Evolutionary conservation across 2,888 invertebrate species (phyloP), one percentile per base, ranked within the genome.

Genomic region (Callyntrura sp.): DNA sequence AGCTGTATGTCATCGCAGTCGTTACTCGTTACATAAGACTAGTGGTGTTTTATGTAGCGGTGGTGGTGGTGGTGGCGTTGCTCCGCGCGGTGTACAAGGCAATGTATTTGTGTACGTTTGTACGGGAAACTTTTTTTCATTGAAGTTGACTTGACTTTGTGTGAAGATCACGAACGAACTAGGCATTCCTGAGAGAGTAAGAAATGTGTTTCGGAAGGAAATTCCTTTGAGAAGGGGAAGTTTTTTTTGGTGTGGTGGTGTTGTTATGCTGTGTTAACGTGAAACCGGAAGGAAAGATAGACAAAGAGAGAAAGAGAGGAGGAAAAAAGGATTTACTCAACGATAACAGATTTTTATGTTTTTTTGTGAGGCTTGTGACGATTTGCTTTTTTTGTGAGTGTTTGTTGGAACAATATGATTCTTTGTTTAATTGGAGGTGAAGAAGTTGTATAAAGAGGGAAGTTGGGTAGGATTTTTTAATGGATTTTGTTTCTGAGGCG

Each of bases 321-420:
- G n/a, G n/a, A n/a, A n/a, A n/a, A n/a, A n/a, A n/a, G 8, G 1
- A 35, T 35, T 68, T 2, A 3, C 5, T 20, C 48, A 73, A 45
- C 6, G 20, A 20, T 14, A 14, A n/a, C n/a, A n/a, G n/a, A 9
- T 45, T 73, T 73, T 73, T 73, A 11, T 28, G 12, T 45, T 45
- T n/a, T 65, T 23, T 11, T 25, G 65, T 62, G 8, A 14, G 20
- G 65, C n/a, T 68, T 17, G 65, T 65, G 12, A n/a, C 9, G 25
- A 5, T 60, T 60, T 14, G 45, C 45, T 76, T 76, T 17, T 1
- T 23, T 20, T 25, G 48, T 28, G 57, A 62, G 3, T 43, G 73
- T n/a, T n/a, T n/a, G n/a, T n/a, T 83, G 84, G 55, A 76, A 76
- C 28, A 68, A 83, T 51, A 60, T 84, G 84, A 57, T 14, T 73